Evolutionary conservation across 2,113 vertebrate genomes (phyloP).

Genomic region (Oryctolagus cuniculus): mOryCun1.1 NC_091449.1:53982501-53983000

Average conservation of each 20-base stretch:
- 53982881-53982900: background rate
- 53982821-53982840: background rate
- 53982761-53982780: background rate
- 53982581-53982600: background rate
- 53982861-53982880: background rate
- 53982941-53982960: background rate
- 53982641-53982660: conserved; percentile 42
- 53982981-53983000: background rate
- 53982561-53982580: background rate
- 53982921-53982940: background rate
- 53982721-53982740: background rate
- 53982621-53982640: conserved; percentile 26
- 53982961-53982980: background rate
- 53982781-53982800: background rate
- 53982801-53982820: background rate
- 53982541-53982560: fast-evolving
- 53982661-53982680: conserved; percentile 28
- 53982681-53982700: background rate
- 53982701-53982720: conserved; percentile 31
- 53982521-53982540: background rate
- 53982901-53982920: background rate
- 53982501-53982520: background rate
- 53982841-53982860: background rate
- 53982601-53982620: background rate
- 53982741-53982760: background rate